These are phyloP conservation scores for Pogonocichla stellata DNA, from an alignment of 2,113 vertebrate species.

Conservation along the genomic window DNA sequence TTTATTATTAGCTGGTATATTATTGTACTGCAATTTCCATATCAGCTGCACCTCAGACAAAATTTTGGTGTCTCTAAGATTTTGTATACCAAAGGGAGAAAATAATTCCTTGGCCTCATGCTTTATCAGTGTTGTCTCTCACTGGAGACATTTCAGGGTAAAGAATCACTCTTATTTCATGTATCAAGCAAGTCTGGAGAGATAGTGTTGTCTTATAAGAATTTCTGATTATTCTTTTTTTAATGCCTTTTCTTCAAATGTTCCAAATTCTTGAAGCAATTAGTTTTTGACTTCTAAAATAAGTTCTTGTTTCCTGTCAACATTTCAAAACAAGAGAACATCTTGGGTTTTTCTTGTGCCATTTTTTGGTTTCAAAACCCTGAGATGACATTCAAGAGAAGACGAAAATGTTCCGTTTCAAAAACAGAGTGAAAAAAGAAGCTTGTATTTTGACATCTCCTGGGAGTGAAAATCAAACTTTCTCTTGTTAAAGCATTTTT, in stretches of 20 bases:
- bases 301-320: constrained; percentile 13
- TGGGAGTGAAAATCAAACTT: constrained; percentile 6
- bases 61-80: not conserved
- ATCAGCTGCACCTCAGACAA: not conserved
- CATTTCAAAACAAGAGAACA: constrained; percentile 42
- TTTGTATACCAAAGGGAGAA: not conserved
- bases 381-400: constrained; percentile 19
- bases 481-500: not conserved
- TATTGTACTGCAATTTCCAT: not conserved
- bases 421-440: constrained; percentile 21
- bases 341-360: not conserved
- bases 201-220: not conserved
- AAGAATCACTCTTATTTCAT: not conserved
- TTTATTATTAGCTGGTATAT: not conserved
- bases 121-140: not conserved
- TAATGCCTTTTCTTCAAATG: not conserved
- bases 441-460: constrained; percentile 41
- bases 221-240: not conserved
- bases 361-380: not conserved
- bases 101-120: not conserved
- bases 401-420: not conserved
- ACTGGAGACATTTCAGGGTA: not conserved
- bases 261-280: constrained; percentile 3
- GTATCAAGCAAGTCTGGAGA: not conserved
- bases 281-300: constrained; percentile 28